A percentile compares a stretch with the other conserved stretches of the same genome.
Evolutionary conservation across 2,888 invertebrate genomes (phyloP).

Genomic region (Melitaea athalia): DNA sequence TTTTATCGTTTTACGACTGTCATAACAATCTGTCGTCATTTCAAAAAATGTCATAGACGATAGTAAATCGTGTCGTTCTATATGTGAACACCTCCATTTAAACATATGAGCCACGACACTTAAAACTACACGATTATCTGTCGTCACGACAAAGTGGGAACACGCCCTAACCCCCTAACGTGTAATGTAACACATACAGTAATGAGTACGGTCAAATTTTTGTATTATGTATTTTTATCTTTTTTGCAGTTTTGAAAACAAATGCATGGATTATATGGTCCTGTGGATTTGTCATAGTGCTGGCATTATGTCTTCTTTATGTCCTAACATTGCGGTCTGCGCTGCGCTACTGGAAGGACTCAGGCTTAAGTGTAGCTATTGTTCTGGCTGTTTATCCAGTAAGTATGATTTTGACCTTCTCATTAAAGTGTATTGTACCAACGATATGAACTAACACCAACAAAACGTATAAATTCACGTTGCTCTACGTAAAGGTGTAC

Average conservation of each 20-base stretch:
- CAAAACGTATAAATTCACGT: not conserved
- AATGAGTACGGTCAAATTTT: not conserved
- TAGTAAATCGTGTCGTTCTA: too few relatives aligned
- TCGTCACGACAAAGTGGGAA: too few relatives aligned
- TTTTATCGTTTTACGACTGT: too few relatives aligned
- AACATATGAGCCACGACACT: too few relatives aligned
- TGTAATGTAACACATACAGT: not conserved
- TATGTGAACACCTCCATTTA: too few relatives aligned
- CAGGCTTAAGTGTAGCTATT: slow-evolving; percentile 78
- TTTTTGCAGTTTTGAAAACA: slow-evolving; percentile 76
- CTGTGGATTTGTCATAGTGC: slow-evolving; percentile 73
- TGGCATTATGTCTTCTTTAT: slow-evolving; percentile 77
- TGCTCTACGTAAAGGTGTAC: too few relatives aligned
- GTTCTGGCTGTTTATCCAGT: slow-evolving; percentile 85
- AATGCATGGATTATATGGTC: slow-evolving; percentile 82
- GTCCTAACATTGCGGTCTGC: slow-evolving; percentile 80
- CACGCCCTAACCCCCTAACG: too few relatives aligned
- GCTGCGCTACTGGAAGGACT: slow-evolving; percentile 76
- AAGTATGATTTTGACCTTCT: slow-evolving; percentile 53
- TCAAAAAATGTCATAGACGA: too few relatives aligned
- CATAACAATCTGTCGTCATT: too few relatives aligned
- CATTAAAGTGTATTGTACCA: not conserved
- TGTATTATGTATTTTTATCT: not conserved
- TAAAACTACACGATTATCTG: too few relatives aligned
- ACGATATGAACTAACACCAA: not conserved